Evolutionary conservation across 2,113 vertebrate genomes (phyloP), one percentile per base, ranked within the genome.

Genomic region (Pampusana beccarii): DNA sequence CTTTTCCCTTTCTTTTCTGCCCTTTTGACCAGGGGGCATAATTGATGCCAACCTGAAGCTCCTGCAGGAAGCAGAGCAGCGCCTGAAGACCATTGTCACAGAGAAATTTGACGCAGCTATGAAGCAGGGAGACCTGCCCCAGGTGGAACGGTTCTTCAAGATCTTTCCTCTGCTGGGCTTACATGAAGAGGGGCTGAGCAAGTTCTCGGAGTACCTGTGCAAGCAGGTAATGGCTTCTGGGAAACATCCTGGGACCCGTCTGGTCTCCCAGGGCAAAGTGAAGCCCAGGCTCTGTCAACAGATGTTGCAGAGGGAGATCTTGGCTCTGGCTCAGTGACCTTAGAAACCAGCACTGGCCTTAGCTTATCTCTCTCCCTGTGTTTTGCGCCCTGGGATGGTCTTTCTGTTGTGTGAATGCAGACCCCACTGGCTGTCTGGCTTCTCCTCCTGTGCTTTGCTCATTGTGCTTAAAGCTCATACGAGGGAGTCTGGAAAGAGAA

Each of bases 91-190:
- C 3, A 98, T 99, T n/a, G 99, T 99, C n/a, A 98, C 98, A 4
- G 98, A 99, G 80, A 99, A 99, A 84, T 98, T 99, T 23, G 98
- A 99, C 19, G 73, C 98, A 19, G 99, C 99, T 29, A 99, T 99
- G 54, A 98, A 98, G 56, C 98, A 98, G 38, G 98, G 98, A 8
- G 98, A 99, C 97, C 97, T 99, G 21, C 98, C 98, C 7, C 99
- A 99, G 87, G 99, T 99, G 93, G 99, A 99, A 71, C 98, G 99
- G 72, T 99, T 99, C 97, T 99, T 99, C 98, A 99, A 99, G 97
- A 99, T 99, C 96, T 99, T 99, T 86, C 99, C 99, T 58, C 97
- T 99, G 86, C 93, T 99, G 77, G 99, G 99, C 50, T 98, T 99
- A 80, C 99, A 99, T 36, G 98, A 99, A 58, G 98, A 99, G 61